phyloP scores from a whole-genome alignment of 1,140 invertebrate species.

The Thereuonema tuberculata region DNA sequence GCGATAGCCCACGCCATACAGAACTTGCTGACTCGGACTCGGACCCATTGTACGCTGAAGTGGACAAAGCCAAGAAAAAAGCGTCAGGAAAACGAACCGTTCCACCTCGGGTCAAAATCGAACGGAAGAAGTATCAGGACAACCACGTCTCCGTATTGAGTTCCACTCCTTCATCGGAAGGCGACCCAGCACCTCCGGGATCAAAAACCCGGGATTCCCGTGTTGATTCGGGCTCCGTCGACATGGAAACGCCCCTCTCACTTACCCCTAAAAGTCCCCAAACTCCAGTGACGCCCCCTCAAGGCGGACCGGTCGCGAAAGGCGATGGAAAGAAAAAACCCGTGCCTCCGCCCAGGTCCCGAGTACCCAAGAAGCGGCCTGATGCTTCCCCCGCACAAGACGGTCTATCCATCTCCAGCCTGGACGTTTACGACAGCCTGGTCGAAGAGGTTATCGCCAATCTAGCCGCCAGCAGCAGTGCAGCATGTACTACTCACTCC shows the following conservation, averaged over 20 bases:
- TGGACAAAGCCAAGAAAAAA: constrained; percentile 22
- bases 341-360: constrained; percentile 24
- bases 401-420: neutral
- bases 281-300: constrained; percentile 17
- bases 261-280: constrained; percentile 29
- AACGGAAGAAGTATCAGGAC: constrained; percentile 29
- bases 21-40: constrained; percentile 19
- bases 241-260: constrained; percentile 30
- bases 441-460: neutral
- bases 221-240: constrained; percentile 32
- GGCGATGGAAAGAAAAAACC: constrained; percentile 16
- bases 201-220: constrained; percentile 24
- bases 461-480: neutral
- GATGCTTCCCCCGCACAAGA: too few relatives aligned
- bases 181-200: constrained; percentile 10
- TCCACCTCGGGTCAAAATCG: constrained; percentile 29
- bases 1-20: constrained; percentile 17
- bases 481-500: too few relatives aligned
- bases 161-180: constrained; percentile 13
- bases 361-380: constrained; percentile 12
- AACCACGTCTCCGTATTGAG: constrained; percentile 13
- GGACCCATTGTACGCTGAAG: constrained; percentile 30
- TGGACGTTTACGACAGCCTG: neutral
- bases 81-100: constrained; percentile 15
- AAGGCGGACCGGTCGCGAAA: constrained; percentile 7